phyloP scores from a whole-genome alignment of 2,113 vertebrate species.

The Hiodon alosoides region DNA sequence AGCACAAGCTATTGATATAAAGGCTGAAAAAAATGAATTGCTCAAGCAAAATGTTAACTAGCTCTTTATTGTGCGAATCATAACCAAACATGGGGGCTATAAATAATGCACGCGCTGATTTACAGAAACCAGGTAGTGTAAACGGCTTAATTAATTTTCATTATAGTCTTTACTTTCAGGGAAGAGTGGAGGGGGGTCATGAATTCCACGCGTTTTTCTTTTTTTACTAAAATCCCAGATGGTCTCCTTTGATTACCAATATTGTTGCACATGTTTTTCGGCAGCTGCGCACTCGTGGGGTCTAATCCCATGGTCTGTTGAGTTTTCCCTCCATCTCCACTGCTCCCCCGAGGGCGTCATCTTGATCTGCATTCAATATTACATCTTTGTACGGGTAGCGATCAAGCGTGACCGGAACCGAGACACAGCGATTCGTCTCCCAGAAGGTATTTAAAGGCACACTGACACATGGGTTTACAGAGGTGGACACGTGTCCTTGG shows the following conservation, averaged over 20 bases:
- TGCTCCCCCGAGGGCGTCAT: not conserved
- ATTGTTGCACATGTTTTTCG: conserved; percentile 4
- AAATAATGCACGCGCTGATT: not conserved
- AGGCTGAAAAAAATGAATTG: no score
- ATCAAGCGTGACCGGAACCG: conserved; percentile 1
- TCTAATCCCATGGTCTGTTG: conserved; percentile 9
- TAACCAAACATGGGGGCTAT: not conserved
- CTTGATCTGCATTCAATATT: conserved; percentile 15
- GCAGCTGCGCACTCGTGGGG: not conserved
- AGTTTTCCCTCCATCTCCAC: conserved; percentile 4
- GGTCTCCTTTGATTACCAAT: conserved; percentile 12
- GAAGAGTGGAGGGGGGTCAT: not conserved
- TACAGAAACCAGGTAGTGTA: conserved; percentile 11
- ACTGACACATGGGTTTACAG: not conserved
- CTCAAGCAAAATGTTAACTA: no score
- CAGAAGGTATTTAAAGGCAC: not conserved
- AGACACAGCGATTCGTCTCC: not conserved
- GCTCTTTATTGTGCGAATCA: no score
- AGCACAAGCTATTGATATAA: no score
- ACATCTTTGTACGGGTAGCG: not conserved
- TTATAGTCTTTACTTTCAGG: not conserved
- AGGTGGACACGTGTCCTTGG: not conserved
- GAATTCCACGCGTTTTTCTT: not conserved
- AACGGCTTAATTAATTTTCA: conserved; percentile 12
- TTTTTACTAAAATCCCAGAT: conserved; percentile 13